phyloP scores from a whole-genome alignment of 2,797 vertebrate genomes.

The Philypnodon macrostomus region DNA sequence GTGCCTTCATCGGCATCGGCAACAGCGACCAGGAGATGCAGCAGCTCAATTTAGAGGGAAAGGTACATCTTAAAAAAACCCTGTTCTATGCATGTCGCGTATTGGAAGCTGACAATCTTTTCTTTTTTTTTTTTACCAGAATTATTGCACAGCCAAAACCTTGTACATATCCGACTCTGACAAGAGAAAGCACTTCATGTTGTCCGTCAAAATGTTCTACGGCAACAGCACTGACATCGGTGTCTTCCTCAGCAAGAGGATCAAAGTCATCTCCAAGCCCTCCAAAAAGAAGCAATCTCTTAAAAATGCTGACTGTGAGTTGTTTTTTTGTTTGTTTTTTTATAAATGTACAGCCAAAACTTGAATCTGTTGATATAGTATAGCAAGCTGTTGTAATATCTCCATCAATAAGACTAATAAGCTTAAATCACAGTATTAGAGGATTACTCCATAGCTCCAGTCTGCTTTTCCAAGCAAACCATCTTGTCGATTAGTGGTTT shows the following conservation, averaged over 20 bases:
- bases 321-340: not conserved
- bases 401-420: no score
- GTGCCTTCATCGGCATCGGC: constrained; percentile 97
- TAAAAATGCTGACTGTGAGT: constrained; percentile 96
- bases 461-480: no score
- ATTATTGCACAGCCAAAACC: constrained; percentile 98
- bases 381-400: no score
- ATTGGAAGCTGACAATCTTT: not conserved
- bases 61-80: constrained; percentile 67
- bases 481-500: no score
- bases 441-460: no score
- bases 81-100: not conserved
- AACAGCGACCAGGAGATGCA: constrained; percentile 99
- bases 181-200: constrained; percentile 99
- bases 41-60: constrained; percentile 96
- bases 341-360: no score
- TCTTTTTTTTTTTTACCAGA: constrained; percentile 68
- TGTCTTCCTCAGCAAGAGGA: constrained; percentile 95
- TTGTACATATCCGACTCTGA: constrained; percentile 98
- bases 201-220: constrained; percentile 98
- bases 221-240: constrained; percentile 96
- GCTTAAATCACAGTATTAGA: no score
- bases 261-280: constrained; percentile 98
- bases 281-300: constrained; percentile 99
- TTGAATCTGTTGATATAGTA: no score